Conservation (phyloP, 2,113 vertebrate species). For the Corythornis cristatus region DNA sequence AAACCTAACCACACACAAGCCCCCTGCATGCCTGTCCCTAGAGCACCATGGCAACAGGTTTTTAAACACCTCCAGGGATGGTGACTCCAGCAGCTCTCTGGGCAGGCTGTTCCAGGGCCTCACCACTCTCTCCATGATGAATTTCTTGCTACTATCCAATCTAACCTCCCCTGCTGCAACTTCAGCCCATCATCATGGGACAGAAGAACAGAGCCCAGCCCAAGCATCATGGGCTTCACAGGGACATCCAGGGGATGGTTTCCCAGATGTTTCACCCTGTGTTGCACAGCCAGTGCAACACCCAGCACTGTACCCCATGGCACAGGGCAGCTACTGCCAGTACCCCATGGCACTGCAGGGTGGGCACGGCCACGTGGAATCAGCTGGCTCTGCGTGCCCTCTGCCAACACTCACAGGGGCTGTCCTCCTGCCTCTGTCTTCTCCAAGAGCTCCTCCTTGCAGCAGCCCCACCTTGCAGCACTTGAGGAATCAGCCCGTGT, state of each 20-base stretch:
- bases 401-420: background rate
- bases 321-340: background rate
- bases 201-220: background rate
- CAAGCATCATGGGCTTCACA: background rate
- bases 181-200: accelerated
- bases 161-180: no score
- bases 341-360: accelerated
- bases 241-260: background rate
- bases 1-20: no score
- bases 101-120: no score
- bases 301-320: background rate
- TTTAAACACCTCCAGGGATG: no score
- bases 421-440: background rate
- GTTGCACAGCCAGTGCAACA: background rate
- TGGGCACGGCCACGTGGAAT: background rate
- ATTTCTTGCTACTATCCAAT: no score
- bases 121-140: no score
- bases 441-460: accelerated
- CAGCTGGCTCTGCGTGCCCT: background rate
- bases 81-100: no score
- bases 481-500: background rate
- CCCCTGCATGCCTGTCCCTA: no score
- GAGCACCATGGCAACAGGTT: no score
- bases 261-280: background rate
- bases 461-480: background rate